phyloP scores from a whole-genome alignment of 2,797 vertebrate genomes.

The Chelon labrosus region DNA sequence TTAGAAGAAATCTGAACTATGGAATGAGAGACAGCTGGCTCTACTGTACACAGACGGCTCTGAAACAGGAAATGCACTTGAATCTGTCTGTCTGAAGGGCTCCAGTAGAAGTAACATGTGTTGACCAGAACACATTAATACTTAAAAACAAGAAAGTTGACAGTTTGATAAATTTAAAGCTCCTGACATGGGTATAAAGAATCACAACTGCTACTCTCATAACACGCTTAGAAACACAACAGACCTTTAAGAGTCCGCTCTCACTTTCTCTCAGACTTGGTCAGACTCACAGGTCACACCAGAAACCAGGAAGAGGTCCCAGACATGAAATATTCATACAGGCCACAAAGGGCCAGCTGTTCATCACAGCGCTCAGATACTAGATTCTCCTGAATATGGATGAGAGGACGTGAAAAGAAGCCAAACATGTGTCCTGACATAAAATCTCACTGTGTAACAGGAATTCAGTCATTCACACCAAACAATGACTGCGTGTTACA shows the following conservation, averaged over 20 bases:
- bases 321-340: constrained; percentile 64
- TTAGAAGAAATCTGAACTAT: no score
- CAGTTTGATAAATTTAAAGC: no score
- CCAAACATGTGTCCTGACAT: constrained; percentile 42
- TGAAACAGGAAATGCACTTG: no score
- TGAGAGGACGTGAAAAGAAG: constrained; percentile 50
- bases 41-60: no score
- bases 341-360: constrained; percentile 46
- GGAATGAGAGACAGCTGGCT: no score
- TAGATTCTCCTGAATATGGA: constrained; percentile 65
- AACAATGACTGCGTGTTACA: constrained; percentile 54
- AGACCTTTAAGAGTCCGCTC: neutral
- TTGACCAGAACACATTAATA: no score
- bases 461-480: constrained; percentile 37
- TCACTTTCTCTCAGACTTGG: neutral
- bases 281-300: neutral
- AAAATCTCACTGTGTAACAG: constrained; percentile 54
- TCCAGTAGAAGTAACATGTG: no score
- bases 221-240: neutral
- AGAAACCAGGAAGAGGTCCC: constrained; percentile 19
- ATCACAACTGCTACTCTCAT: no score
- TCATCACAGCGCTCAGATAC: constrained; percentile 15
- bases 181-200: no score
- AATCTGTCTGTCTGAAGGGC: no score
- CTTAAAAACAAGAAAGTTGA: no score